Evolutionary conservation across 2,113 vertebrate genomes (phyloP).

Genomic region (Columbina picui): DNA sequence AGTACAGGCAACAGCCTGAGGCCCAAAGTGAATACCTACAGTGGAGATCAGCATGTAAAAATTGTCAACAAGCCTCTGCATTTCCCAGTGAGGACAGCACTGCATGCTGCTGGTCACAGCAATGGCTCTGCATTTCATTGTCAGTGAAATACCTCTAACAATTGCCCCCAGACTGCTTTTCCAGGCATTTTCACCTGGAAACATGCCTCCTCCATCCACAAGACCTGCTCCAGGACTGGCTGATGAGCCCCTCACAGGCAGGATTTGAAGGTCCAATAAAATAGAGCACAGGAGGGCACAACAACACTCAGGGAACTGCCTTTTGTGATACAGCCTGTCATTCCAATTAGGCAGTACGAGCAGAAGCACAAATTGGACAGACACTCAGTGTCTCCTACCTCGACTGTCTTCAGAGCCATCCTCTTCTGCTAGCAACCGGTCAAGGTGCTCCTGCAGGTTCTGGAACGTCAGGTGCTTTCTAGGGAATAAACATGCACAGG

Average conservation of each 20-base stretch:
- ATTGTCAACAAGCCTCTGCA: neutral
- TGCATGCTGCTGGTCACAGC: neutral
- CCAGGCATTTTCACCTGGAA: neutral
- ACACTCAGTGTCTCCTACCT: slow-evolving; percentile 71
- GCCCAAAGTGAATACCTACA: neutral
- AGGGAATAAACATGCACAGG: slow-evolving; percentile 5
- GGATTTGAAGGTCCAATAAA: neutral
- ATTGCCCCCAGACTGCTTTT: neutral
- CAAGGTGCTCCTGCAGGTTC: slow-evolving; percentile 88
- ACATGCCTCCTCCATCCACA: neutral
- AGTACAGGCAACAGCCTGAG: neutral
- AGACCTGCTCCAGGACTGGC: neutral
- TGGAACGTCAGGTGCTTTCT: slow-evolving; percentile 94
- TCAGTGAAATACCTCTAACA: neutral
- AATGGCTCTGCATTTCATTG: neutral
- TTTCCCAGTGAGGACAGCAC: neutral
- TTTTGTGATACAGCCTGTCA: neutral
- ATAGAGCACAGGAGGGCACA: neutral
- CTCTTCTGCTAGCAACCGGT: slow-evolving; percentile 85
- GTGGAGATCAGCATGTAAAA: neutral
- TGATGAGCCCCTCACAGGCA: neutral
- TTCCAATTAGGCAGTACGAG: neutral
- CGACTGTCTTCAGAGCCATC: slow-evolving; percentile 75
- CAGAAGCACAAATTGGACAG: neutral
- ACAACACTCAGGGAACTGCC: neutral